These are phyloP conservation scores for Anabas testudineus DNA, from an alignment of 2,797 vertebrate species.

Conservation along the genomic window DNA sequence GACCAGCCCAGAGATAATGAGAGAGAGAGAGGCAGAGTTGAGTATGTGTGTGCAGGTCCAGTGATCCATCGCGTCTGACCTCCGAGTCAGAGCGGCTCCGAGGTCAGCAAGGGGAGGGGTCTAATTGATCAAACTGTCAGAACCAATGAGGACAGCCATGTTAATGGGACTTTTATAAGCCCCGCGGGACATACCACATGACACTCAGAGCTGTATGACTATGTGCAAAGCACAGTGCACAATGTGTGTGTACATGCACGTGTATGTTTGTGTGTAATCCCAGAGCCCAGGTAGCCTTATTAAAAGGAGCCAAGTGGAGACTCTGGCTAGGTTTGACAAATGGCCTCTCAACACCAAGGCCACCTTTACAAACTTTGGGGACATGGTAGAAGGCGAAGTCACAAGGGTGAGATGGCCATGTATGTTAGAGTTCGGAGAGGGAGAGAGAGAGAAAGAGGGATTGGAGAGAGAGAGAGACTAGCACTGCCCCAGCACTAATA, in stretches of 20 bases:
- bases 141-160: conserved; percentile 93
- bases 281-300: conserved; percentile 89
- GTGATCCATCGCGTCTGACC: conserved; percentile 89
- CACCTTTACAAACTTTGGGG: conserved; percentile 79
- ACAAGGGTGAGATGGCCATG: conserved; percentile 63
- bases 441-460: conserved; percentile 49
- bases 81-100: conserved; percentile 88
- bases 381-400: conserved; percentile 72
- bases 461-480: neutral
- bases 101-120: conserved; percentile 90
- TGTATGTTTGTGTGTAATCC: conserved; percentile 56
- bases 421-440: conserved; percentile 32
- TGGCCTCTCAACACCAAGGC: conserved; percentile 83
- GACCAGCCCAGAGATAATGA: conserved; percentile 52
- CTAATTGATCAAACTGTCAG: conserved; percentile 98
- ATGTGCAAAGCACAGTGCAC: conserved; percentile 66
- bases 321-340: conserved; percentile 85
- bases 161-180: conserved; percentile 97
- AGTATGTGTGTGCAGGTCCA: conserved; percentile 61
- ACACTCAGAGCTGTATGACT: conserved; percentile 80
- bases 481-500: conserved; percentile 73
- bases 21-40: conserved; percentile 13
- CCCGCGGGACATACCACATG: conserved; percentile 87
- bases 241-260: conserved; percentile 64
- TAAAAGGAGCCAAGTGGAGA: conserved; percentile 89